Evolutionary conservation across 2,888 invertebrate species (phyloP), one percentile per base, ranked within the genome.

Genomic region (Nyleta sp.): DNA sequence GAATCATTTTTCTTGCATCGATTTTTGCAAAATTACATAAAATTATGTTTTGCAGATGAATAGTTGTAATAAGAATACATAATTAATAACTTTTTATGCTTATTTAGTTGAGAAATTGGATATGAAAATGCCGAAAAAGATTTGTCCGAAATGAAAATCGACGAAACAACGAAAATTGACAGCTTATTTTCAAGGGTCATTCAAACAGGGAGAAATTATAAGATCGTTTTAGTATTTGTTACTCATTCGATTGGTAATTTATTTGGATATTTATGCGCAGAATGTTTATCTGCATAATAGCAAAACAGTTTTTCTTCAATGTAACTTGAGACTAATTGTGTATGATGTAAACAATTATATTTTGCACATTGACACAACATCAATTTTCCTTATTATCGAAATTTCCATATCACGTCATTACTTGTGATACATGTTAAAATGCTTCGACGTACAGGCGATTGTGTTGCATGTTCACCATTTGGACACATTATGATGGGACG

Each of bases 301-400:
- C 13, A 44, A 17, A 10, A 20, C 44, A 13, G 15, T 2, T 13
- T 46, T 20, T 18, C 7, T 31, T 15, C 31, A 17, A 2, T 18
- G 31, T 33, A 33, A 38, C 8, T 33, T 33, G 44, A 44, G 44
- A 17, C 20, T 44, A 13, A 48, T 48, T 53, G 20, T 38, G 53
- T 38, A 15, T 33, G 13, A 53, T 53, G 53, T 38, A 53, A 53
- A 53, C 1, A 48, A 13, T 40, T 6, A 28, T 3, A 40, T 50
- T 55, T 55, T 24, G 40, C 17, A 55, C 55, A 40, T 55, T 55
- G 28, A 40, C 55, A 55, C 24, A 55, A 40, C 2, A 22, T 4
- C 35, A 6, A 17, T 20, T 53, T 38, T 35, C 15, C 20, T 22
- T 53, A 33, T 38, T 35, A 2, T 7, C 2, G 20, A 38, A 5